Evolutionary conservation across 2,113 vertebrate species (phyloP).

Genomic region (Vulpes ferrilata): DNA sequence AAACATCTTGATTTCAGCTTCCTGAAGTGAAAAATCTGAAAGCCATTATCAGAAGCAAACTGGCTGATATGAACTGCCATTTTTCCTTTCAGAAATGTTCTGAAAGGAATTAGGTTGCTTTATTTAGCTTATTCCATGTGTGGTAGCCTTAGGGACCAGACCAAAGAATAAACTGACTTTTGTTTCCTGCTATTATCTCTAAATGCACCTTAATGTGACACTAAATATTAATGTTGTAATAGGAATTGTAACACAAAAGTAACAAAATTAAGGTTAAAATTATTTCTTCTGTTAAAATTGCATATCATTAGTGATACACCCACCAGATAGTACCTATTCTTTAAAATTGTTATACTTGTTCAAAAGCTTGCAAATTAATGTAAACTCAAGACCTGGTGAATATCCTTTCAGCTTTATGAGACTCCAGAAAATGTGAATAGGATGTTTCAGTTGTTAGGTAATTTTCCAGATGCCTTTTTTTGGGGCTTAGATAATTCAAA

Average conservation of each 20-base stretch:
- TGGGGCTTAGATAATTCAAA: constrained; percentile 71
- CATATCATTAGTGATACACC: constrained; percentile 23
- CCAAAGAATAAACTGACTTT: constrained; percentile 59
- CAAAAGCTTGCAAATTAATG: constrained; percentile 75
- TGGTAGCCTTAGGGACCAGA: constrained; percentile 41
- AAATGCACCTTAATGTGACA: constrained; percentile 60
- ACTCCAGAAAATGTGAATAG: constrained; percentile 75
- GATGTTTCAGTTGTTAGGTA: constrained; percentile 78
- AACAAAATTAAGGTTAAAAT: constrained; percentile 69
- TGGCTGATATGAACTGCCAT: not conserved
- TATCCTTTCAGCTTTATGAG: constrained; percentile 70
- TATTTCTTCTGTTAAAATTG: constrained; percentile 62
- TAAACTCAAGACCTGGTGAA: constrained; percentile 48
- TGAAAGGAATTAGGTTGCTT: constrained; percentile 52
- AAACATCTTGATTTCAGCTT: constrained; percentile 1
- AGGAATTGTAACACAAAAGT: constrained; percentile 50
- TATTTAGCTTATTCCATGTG: constrained; percentile 57
- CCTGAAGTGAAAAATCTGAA: constrained; percentile 55
- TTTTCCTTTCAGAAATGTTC: constrained; percentile 54
- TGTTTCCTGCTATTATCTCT: constrained; percentile 67
- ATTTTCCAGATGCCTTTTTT: constrained; percentile 75
- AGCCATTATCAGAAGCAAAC: constrained; percentile 4
- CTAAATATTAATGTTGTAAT: constrained; percentile 50
- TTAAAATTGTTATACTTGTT: constrained; percentile 68
- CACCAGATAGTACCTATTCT: constrained; percentile 55